Evolutionary conservation across 53 echinoderm and acorn worm species (phyloP).

Genomic region (Astropecten irregularis): DNA sequence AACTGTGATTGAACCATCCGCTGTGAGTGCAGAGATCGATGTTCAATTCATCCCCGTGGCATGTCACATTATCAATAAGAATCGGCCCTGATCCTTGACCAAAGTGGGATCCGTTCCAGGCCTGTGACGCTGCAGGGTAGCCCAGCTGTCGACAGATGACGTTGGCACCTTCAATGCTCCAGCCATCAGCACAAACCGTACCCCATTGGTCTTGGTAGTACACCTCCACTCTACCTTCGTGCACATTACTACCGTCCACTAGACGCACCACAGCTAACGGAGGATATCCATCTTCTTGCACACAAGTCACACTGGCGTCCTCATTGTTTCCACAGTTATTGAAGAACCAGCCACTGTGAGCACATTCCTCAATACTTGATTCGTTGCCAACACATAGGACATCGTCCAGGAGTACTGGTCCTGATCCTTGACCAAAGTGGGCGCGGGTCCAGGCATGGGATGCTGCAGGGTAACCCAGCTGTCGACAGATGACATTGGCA

Average conservation of each 20-base stretch:
- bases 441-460: neutral
- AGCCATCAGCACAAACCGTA: slow-evolving; percentile 58
- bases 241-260: neutral
- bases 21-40: slow-evolving; percentile 2
- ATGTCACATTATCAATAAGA: slow-evolving; percentile 40
- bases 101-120: neutral
- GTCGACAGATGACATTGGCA: neutral
- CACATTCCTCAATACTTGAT: neutral
- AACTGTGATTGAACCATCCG: slow-evolving; percentile 8
- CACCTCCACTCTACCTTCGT: slow-evolving; percentile 64
- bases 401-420: neutral
- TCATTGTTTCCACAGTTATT: slow-evolving; percentile 22
- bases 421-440: slow-evolving; percentile 4
- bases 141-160: slow-evolving; percentile 59
- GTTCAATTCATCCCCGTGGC: slow-evolving; percentile 18
- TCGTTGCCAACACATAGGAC: neutral
- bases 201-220: slow-evolving; percentile 54
- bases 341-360: slow-evolving; percentile 9
- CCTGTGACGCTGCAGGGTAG: slow-evolving; percentile 1
- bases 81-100: slow-evolving; percentile 49
- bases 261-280: too few relatives aligned
- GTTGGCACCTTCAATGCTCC: slow-evolving; percentile 50
- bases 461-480: neutral
- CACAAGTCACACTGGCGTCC: slow-evolving; percentile 51
- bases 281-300: too few relatives aligned